Evolutionary conservation across 2,113 vertebrate species (phyloP).

Genomic region (Chionodraco myersi): DNA sequence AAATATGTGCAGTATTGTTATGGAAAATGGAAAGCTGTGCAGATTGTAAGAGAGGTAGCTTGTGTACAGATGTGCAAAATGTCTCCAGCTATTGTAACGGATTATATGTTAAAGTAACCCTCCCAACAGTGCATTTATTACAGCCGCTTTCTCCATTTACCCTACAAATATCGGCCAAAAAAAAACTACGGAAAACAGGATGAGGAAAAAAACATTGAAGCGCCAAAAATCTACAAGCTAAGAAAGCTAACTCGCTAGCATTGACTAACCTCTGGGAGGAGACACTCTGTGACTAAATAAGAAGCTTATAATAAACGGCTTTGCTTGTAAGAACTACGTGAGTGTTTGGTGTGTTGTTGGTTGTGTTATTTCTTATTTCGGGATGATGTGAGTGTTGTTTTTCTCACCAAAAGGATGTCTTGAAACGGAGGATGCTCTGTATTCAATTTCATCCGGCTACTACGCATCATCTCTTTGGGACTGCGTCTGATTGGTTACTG

Average conservation of each 20-base stretch:
- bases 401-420: conserved; percentile 28
- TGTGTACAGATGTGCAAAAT: no score
- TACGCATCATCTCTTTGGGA: neutral
- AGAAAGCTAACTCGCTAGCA: conserved; percentile 42
- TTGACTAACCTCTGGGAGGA: neutral
- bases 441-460: conserved; percentile 26
- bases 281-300: no score
- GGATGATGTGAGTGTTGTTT: neutral
- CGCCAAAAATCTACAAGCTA: conserved; percentile 27
- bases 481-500: conserved; percentile 42
- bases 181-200: neutral
- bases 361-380: neutral
- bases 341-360: accelerated
- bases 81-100: no score
- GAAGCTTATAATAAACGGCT: accelerated
- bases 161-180: neutral
- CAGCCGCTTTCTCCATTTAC: no score
- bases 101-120: no score
- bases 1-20: no score
- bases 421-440: conserved; percentile 51
- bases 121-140: neutral
- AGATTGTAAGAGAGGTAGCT: no score
- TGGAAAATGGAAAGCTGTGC: no score
- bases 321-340: accelerated
- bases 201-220: neutral